A percentile compares a stretch with the other conserved stretches of the same genome.
Conservation (phyloP, 2,888 invertebrate species). For the Coleophora flavipennella region DNA sequence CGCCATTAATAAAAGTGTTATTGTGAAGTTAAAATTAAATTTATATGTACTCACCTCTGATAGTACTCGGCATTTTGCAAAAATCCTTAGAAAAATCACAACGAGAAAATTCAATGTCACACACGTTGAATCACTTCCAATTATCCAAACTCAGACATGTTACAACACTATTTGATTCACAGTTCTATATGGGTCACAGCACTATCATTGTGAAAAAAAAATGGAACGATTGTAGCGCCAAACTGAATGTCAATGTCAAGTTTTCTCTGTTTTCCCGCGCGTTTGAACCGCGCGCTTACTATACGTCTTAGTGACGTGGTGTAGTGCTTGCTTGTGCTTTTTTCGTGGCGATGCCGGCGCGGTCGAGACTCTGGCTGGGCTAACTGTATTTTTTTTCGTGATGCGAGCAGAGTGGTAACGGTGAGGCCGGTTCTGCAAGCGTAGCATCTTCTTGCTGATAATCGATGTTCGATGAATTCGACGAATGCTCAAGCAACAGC, state of each 20-base stretch:
- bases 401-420: conserved; percentile 49
- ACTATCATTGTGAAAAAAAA: conserved; percentile 16
- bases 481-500: conserved; percentile 13
- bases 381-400: conserved; percentile 71
- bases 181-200: conserved; percentile 8
- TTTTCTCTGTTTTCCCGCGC: conserved; percentile 32
- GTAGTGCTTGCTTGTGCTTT: conserved; percentile 55
- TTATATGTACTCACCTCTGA: conserved; percentile 67
- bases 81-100: conserved; percentile 31
- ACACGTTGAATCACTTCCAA: conserved; percentile 19
- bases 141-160: conserved; percentile 45
- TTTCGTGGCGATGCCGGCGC: conserved; percentile 43
- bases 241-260: conserved; percentile 45
- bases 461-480: conserved; percentile 34
- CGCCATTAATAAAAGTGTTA: too few relatives aligned
- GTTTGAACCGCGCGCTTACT: conserved; percentile 24
- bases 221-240: background rate
- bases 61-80: conserved; percentile 67
- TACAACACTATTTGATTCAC: conserved; percentile 3
- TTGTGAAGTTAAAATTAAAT: too few relatives aligned
- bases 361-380: conserved; percentile 35
- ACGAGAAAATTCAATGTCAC: conserved; percentile 31
- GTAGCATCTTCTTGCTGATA: conserved; percentile 35
- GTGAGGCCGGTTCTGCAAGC: conserved; percentile 49
- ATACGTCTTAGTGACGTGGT: conserved; percentile 59